Percentiles rank a stretch among this genome's conserved stretches.
Evolutionary conservation across 1,140 invertebrate species (phyloP).

Genomic region (Drosophila jambulina): DNA sequence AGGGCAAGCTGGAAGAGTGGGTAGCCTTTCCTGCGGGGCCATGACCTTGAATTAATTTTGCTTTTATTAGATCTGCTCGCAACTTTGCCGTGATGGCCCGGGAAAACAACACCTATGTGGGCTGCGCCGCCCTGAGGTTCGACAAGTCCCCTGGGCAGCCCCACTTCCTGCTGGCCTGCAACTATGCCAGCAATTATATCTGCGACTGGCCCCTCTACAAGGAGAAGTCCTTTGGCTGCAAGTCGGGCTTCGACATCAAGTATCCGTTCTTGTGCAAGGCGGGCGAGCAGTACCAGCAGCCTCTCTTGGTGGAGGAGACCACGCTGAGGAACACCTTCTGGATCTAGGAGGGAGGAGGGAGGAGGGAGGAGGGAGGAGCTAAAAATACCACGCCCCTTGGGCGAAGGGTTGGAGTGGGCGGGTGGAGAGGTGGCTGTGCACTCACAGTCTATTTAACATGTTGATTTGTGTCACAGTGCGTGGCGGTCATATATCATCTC

Average conservation of each 20-base stretch:
- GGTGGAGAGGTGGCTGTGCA: neutral
- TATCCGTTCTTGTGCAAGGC: constrained; percentile 52
- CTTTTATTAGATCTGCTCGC: constrained; percentile 38
- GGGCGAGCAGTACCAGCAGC: constrained; percentile 41
- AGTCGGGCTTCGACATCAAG: constrained; percentile 50
- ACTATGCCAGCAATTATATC: constrained; percentile 58
- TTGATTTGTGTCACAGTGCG: constrained; percentile 70
- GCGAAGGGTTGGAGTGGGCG: constrained; percentile 9
- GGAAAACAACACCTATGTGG: constrained; percentile 64
- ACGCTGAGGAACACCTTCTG: neutral
- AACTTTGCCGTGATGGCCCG: constrained; percentile 67
- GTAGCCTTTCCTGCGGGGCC: constrained; percentile 6
- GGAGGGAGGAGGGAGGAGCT: constrained; percentile 13
- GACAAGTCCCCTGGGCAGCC: constrained; percentile 4
- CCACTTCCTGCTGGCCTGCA: constrained; percentile 64
- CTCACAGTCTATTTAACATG: constrained; percentile 73
- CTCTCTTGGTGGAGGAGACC: constrained; percentile 10
- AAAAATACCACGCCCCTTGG: constrained; percentile 18
- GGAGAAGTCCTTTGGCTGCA: constrained; percentile 44
- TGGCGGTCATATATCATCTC: constrained; percentile 72
- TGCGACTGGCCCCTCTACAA: constrained; percentile 45
- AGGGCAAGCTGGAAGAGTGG: constrained; percentile 53
- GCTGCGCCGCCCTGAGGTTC: constrained; percentile 56
- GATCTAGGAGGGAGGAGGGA: constrained; percentile 15
- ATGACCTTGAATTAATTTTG: neutral